Base-by-base conservation (phyloP, 1,140 invertebrate species). In the Drosophila lacertosa region DNA sequence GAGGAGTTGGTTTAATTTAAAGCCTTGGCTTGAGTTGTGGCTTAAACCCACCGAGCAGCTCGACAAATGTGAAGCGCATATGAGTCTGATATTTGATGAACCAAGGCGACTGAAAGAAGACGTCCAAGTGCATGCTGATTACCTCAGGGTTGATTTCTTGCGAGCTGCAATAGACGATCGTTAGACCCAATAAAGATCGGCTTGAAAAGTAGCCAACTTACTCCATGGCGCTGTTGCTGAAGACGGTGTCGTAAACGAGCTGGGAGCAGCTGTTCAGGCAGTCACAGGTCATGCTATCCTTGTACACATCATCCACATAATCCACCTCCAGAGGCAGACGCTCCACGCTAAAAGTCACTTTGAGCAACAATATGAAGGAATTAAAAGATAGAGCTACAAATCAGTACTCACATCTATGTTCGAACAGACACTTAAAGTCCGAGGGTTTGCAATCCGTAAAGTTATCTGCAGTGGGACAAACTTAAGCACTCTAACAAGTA, bases 41-140 rank as follows among this genome's bases (percentile, higher is more conserved):
- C 22, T 22, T 4, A 1, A 42, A 53, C 73, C 20, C n/a, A 90
- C 89, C 89, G 6, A 90, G 29, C 6, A 90, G 51, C 39, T 90
- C 89, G 4, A 90, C 89, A 63, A 90, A 90, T 15, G 83, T 89
- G 48, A 79, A 90, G n/a, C 89, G 81, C 80, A 90, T 82, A 4
- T 53, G 64, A 0, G 74, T 89, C 7, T 77, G 64, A 40, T 90
- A 90, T 37, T 73, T 74, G 13, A 90, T 74, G n/a, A 82, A 73
- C 67, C 74, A 89, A 3, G 50, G 18, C 0, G 89, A 75, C 9
- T 86, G 72, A 64, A 50, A 90, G 44, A 74, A 84, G 2, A 90
- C 50, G n/a, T 90, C 89, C 29, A 90, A 11, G 18, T 63, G 72
- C 29, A 90, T 64, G 4, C 44, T 65, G 0, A 67, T 66, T 4